These are phyloP conservation scores for Neodiprion lecontei DNA, from an alignment of 1,140 invertebrate species.

Conservation along the genomic window DNA sequence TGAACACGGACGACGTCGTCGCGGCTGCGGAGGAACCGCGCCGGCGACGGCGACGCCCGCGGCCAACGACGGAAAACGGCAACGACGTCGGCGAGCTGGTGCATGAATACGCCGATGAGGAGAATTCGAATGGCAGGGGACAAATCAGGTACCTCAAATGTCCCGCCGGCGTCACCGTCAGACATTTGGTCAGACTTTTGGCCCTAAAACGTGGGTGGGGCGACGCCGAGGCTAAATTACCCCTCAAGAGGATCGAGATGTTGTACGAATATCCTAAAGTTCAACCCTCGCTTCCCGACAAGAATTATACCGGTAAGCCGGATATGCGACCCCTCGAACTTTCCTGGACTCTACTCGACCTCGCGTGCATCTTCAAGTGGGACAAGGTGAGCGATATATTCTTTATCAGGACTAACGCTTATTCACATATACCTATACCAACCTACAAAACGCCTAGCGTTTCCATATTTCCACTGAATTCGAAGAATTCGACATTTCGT, in stretches of 20 bases:
- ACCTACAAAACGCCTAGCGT: no score
- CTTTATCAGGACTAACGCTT: neutral
- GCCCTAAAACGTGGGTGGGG: conserved; percentile 56
- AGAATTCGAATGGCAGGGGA: conserved; percentile 19
- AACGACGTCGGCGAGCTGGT: neutral
- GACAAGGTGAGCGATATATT: conserved; percentile 42
- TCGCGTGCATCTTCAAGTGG: conserved; percentile 54
- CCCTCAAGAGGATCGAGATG: conserved; percentile 47
- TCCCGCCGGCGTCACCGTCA: conserved; percentile 51
- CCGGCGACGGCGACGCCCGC: neutral
- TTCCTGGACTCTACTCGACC: conserved; percentile 52
- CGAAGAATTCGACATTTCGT: no score
- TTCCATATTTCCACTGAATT: no score
- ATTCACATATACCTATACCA: no score
- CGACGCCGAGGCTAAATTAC: conserved; percentile 32
- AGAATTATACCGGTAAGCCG: neutral
- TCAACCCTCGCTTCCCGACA: conserved; percentile 1
- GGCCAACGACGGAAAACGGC: no score
- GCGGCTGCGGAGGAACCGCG: neutral
- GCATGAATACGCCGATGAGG: neutral
- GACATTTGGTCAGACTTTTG: conserved; percentile 49
- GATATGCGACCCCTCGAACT: conserved; percentile 38
- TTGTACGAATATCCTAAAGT: conserved; percentile 36
- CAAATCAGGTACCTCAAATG: conserved; percentile 49
- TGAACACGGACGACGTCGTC: conserved; percentile 23